A percentile compares a stretch with the other conserved stretches of the same genome.
These are phyloP conservation scores for Acanthochromis polyacanthus DNA, from an alignment of 2,113 vertebrate genomes.

Conservation along the genomic window DNA sequence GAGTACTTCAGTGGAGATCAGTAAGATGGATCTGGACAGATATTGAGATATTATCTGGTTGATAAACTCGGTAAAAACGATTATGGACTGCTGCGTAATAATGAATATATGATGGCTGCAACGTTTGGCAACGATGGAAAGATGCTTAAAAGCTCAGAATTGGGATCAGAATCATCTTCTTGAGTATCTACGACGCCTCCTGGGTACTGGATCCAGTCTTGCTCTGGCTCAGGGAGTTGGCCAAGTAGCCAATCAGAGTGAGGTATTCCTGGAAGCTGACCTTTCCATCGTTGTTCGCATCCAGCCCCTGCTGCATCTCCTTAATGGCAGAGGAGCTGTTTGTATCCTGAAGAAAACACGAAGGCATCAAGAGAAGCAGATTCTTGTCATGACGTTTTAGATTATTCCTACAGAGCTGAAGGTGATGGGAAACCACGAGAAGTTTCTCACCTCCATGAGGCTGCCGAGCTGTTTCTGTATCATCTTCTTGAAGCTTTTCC, in stretches of 20 bases:
- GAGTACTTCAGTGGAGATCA: constrained; percentile 58
- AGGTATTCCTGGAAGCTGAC: constrained; percentile 84
- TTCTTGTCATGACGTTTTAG: neutral
- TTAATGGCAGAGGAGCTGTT: constrained; percentile 68
- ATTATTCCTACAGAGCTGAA: neutral
- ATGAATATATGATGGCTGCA: neutral
- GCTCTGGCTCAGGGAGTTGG: constrained; percentile 69
- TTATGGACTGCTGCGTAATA: constrained; percentile 5
- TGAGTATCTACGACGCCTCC: constrained; percentile 49
- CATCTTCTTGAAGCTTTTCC: constrained; percentile 75
- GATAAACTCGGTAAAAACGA: constrained; percentile 12
- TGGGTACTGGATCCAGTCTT: neutral
- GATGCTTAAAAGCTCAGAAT: constrained; percentile 7
- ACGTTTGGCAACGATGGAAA: constrained; percentile 14
- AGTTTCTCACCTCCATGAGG: constrained; percentile 74
- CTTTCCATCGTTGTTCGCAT: constrained; percentile 79
- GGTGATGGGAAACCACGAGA: neutral
- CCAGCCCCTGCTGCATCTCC: constrained; percentile 79
- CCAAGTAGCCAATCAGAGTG: constrained; percentile 80
- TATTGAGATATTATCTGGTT: constrained; percentile 7
- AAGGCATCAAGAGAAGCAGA: neutral
- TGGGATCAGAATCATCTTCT: neutral
- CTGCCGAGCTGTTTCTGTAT: constrained; percentile 70
- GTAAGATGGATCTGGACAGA: constrained; percentile 26
- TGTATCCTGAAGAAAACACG: constrained; percentile 71